Percentiles rank a stretch among this genome's conserved stretches.
phyloP scores from a whole-genome alignment of 2,797 vertebrate species.

The Corythornis leucogaster region DNA sequence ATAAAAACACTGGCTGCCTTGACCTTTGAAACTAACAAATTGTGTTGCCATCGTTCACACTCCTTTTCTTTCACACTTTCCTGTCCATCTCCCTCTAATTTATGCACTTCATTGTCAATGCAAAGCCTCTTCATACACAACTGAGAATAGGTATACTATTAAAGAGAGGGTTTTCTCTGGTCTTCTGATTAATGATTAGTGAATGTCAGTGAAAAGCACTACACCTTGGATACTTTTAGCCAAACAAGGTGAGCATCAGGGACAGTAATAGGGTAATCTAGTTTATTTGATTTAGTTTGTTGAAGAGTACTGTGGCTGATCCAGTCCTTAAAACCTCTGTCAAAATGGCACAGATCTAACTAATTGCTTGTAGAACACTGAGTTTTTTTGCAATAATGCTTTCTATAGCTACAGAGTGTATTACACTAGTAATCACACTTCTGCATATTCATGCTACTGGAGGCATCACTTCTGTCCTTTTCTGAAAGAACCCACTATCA shows the following conservation, averaged over 20 bases:
- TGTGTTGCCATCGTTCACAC: not conserved
- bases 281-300: not conserved
- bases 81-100: not conserved
- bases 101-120: not conserved
- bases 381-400: not conserved
- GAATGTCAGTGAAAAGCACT: not conserved
- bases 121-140: conserved; percentile 6
- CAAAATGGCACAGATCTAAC: not conserved
- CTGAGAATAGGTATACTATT: not conserved
- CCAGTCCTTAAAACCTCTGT: not conserved
- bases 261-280: not conserved
- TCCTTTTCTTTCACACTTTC: not conserved
- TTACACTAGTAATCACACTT: not conserved
- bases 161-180: not conserved
- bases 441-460: rapidly evolving
- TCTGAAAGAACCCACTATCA: not conserved
- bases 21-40: conserved; percentile 65
- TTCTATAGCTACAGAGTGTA: not conserved
- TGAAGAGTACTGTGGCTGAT: not conserved
- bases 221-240: not conserved
- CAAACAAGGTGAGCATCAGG: not conserved
- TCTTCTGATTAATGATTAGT: not conserved
- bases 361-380: not conserved
- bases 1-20: conserved; percentile 18
- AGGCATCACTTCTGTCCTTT: not conserved